Evolutionary conservation across 1,140 invertebrate genomes (phyloP).

Genomic region (Drosophila trapezifrons): DNA sequence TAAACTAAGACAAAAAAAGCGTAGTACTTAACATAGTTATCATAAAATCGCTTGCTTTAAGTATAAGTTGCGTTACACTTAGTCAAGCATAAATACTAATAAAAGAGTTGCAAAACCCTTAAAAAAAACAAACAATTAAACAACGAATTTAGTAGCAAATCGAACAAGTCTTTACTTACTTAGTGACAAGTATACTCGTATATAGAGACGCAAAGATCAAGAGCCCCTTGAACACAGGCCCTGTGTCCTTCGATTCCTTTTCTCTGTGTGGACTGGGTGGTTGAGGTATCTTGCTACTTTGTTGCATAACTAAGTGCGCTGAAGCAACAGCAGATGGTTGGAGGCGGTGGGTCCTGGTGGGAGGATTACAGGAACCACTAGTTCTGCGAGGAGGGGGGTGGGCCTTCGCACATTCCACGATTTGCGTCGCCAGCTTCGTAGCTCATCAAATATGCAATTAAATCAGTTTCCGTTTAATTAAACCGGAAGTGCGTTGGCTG

Average conservation of each 20-base stretch:
- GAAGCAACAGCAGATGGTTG: constrained; percentile 27
- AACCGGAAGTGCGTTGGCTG: constrained; percentile 82
- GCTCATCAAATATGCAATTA: constrained; percentile 84
- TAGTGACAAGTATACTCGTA: too few species aligned
- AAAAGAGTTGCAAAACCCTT: too few species aligned
- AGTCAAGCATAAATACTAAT: background rate
- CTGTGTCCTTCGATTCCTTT: background rate
- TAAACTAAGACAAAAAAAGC: too few species aligned
- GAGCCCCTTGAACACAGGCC: too few species aligned
- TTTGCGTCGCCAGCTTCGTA: constrained; percentile 62
- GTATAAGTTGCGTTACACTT: too few species aligned
- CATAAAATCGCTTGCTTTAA: too few species aligned
- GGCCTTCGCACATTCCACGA: constrained; percentile 60
- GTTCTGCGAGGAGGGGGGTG: constrained; percentile 10
- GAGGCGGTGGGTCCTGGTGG: constrained; percentile 7
- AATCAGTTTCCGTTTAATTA: constrained; percentile 84
- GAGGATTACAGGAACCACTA: constrained; percentile 48
- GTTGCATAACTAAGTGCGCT: constrained; percentile 76
- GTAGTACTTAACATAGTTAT: too few species aligned
- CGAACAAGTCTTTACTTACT: too few species aligned
- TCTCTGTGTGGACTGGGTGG: constrained; percentile 13
- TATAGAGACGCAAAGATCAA: too few species aligned
- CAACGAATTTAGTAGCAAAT: too few species aligned
- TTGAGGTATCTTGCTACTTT: constrained; percentile 54
- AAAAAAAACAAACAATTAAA: too few species aligned